phyloP scores from a whole-genome alignment of 2,113 vertebrate species.

The Craseonycteris thonglongyai region DNA sequence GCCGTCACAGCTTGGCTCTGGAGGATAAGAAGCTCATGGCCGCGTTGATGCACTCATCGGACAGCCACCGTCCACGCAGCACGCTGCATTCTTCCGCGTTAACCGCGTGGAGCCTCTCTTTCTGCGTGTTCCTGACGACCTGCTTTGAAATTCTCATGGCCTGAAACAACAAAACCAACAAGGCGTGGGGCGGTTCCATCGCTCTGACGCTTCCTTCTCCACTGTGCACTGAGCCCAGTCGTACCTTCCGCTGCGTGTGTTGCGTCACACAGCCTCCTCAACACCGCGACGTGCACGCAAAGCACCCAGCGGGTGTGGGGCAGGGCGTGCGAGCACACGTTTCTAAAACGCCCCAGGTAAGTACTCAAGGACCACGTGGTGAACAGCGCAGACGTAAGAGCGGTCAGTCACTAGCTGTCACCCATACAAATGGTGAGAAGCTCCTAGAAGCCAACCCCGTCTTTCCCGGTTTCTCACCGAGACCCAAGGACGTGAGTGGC shows the following conservation, averaged over 20 bases:
- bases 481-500: neutral
- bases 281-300: fast-evolving
- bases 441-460: neutral
- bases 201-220: neutral
- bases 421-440: neutral
- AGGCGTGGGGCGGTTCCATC: neutral
- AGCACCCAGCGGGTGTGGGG: neutral
- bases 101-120: constrained; percentile 82
- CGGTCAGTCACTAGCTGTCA: too few species aligned
- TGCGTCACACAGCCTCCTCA: neutral
- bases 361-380: neutral
- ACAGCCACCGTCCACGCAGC: constrained; percentile 83
- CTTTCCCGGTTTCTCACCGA: neutral
- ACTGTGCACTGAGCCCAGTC: neutral
- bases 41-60: constrained; percentile 87
- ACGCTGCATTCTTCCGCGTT: constrained; percentile 85
- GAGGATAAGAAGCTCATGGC: constrained; percentile 86
- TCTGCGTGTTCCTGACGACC: constrained; percentile 84
- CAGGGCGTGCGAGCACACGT: neutral
- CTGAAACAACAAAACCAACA: constrained; percentile 71
- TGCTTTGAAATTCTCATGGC: constrained; percentile 88
- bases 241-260: neutral
- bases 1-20: constrained; percentile 83
- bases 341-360: neutral
- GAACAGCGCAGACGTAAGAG: neutral